A percentile compares a stretch with the other conserved stretches of the same genome.
These are phyloP conservation scores for Lordiphosa clarofinis DNA, from an alignment of 1,140 invertebrate species.

Conservation along the genomic window DNA sequence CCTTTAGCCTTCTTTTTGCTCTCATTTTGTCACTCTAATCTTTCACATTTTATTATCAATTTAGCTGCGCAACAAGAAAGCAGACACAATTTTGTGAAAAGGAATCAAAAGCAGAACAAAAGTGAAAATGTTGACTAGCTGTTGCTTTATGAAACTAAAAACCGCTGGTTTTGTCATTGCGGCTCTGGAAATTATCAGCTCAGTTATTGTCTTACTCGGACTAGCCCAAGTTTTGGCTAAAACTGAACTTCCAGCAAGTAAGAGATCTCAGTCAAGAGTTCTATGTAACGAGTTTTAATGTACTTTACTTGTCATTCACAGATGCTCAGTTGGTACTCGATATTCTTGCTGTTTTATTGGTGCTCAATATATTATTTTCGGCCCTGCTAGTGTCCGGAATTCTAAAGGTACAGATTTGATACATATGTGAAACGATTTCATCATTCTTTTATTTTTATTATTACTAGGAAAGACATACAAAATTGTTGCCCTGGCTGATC, in stretches of 20 bases:
- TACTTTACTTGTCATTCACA: neutral
- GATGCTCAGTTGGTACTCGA: neutral
- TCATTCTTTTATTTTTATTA: neutral
- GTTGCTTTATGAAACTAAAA: neutral
- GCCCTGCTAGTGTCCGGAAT: too few relatives aligned
- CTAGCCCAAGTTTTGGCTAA: neutral
- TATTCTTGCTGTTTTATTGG: neutral
- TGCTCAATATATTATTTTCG: neutral
- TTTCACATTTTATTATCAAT: too few relatives aligned
- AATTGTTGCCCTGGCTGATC: constrained; percentile 43
- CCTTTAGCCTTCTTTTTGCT: too few relatives aligned
- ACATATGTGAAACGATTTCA: too few relatives aligned
- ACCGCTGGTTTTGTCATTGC: neutral
- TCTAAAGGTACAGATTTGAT: too few relatives aligned
- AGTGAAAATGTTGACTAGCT: neutral
- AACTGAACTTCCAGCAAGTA: neutral
- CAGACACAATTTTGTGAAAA: too few relatives aligned
- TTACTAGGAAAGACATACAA: constrained; percentile 29
- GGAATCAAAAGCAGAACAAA: neutral
- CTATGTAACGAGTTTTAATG: neutral
- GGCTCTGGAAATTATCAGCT: neutral
- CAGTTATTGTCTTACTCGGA: neutral
- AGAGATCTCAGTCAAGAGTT: neutral
- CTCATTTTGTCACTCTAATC: too few relatives aligned
- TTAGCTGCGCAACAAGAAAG: too few relatives aligned